These are phyloP conservation scores for Scatophagus argus DNA, from an alignment of 2,113 vertebrate genomes.

Conservation along the genomic window DNA sequence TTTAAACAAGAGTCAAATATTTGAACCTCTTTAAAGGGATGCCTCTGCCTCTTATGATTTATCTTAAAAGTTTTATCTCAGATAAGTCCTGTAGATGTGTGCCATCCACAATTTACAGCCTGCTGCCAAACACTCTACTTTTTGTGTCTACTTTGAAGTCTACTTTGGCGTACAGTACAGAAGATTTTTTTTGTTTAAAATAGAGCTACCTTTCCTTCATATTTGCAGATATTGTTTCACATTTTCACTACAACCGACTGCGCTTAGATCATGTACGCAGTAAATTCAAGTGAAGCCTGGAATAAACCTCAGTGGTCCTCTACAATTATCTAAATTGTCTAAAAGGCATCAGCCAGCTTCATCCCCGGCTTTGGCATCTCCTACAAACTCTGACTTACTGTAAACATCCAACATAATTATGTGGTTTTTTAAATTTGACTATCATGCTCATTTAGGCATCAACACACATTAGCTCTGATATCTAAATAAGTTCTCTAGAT, in stretches of 20 bases:
- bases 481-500: not conserved
- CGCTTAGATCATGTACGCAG: not conserved
- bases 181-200: not conserved
- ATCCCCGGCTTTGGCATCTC: not conserved
- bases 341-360: not conserved
- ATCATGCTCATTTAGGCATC: not conserved
- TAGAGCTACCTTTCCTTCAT: not conserved
- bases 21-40: not conserved
- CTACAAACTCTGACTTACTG: not conserved
- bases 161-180: not conserved
- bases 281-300: not conserved
- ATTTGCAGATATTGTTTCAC: not conserved
- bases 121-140: slow-evolving; percentile 12
- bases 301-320: not conserved
- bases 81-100: slow-evolving; percentile 10
- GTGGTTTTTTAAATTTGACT: slow-evolving; percentile 2
- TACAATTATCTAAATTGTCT: not conserved
- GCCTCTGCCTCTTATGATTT: not conserved
- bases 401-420: not conserved
- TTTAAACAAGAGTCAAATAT: not conserved
- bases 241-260: not conserved
- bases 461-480: not conserved
- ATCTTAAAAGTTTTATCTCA: not conserved
- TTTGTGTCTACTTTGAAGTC: slow-evolving; percentile 17
- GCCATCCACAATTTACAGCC: slow-evolving; percentile 12